phyloP scores from a whole-genome alignment of 64 coral and sea anemone genomes.

The Acropora yongei region DNA sequence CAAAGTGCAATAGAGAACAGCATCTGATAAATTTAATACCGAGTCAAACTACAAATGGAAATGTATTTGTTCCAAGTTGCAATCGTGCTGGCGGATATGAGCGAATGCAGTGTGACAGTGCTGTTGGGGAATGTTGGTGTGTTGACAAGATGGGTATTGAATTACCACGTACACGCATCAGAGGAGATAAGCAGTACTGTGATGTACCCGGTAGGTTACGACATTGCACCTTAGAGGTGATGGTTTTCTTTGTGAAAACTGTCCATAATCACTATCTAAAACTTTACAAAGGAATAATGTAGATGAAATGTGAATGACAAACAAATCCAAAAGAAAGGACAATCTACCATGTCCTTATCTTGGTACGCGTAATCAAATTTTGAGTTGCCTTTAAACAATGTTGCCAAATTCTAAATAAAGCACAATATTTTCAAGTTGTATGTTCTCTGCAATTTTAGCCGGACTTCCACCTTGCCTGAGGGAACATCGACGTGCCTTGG shows the following conservation, averaged over 20 bases:
- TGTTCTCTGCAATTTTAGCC: slow-evolving; percentile 25
- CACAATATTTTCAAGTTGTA: no score
- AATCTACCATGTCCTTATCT: no score
- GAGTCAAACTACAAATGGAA: not conserved
- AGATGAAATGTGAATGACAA: no score
- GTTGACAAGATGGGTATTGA: slow-evolving; percentile 83
- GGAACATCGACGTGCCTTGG: slow-evolving; percentile 68
- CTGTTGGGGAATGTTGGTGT: slow-evolving; percentile 88
- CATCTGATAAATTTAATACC: not conserved
- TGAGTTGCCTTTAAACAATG: no score
- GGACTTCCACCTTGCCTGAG: slow-evolving; percentile 78
- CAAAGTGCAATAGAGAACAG: slow-evolving; percentile 72
- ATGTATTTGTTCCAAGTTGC: slow-evolving; percentile 70
- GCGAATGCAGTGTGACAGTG: slow-evolving; percentile 77
- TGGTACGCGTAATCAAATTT: no score
- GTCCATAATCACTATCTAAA: no score
- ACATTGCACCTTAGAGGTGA: no score
- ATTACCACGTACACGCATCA: slow-evolving; percentile 71
- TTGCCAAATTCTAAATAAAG: no score
- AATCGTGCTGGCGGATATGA: slow-evolving; percentile 74
- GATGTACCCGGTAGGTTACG: slow-evolving; percentile 73
- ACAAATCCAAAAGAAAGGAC: no score
- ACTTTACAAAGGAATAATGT: not conserved
- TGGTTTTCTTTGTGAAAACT: no score
- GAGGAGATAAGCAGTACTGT: slow-evolving; percentile 73